These are phyloP conservation scores for Alligator mississippiensis DNA, from an alignment of 2,113 vertebrate genomes.

Conservation along the genomic window DNA sequence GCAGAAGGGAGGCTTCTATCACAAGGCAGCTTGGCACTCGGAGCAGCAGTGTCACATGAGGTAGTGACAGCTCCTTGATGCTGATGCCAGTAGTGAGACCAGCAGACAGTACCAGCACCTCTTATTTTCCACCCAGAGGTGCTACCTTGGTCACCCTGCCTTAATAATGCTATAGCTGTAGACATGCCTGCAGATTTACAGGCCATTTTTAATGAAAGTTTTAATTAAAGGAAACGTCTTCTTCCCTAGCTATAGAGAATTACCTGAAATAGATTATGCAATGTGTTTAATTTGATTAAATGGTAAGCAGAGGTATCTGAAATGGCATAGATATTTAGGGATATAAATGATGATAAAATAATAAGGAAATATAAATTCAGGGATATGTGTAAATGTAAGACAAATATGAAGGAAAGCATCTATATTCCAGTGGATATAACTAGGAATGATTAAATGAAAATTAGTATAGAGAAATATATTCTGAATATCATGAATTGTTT, in stretches of 20 bases:
- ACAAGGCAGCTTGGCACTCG: too few species aligned
- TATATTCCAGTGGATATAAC: background rate
- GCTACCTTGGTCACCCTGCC: too few species aligned
- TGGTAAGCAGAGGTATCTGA: background rate
- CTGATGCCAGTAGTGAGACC: too few species aligned
- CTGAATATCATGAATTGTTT: background rate
- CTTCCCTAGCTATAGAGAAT: background rate
- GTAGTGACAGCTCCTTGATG: too few species aligned
- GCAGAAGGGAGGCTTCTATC: too few species aligned
- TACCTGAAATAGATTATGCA: background rate
- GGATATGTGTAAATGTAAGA: background rate
- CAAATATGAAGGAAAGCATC: background rate
- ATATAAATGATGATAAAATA: background rate
- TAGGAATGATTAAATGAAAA: background rate
- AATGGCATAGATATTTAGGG: background rate
- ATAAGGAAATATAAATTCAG: background rate
- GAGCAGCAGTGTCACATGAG: too few species aligned
- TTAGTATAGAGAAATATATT: background rate
- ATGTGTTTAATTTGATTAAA: background rate
- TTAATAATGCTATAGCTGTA: background rate
- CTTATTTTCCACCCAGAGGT: too few species aligned
- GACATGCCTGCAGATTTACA: background rate
- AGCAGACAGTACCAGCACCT: too few species aligned
- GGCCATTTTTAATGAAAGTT: background rate
- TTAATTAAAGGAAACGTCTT: background rate